phyloP scores from a whole-genome alignment of 2,888 invertebrate genomes.

The Parnassius mnemosyne region DNA sequence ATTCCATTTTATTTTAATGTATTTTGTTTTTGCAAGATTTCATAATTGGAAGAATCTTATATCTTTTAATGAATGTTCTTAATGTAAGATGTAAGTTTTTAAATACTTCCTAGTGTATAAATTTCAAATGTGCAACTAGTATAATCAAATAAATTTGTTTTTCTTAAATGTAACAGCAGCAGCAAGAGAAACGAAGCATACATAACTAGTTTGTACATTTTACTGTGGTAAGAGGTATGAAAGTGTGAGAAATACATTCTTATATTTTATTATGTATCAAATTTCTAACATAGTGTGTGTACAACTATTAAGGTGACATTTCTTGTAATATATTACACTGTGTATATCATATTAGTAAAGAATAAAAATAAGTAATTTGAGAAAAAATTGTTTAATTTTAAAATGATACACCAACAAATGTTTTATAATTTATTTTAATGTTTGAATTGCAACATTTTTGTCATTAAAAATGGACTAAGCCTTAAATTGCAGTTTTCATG shows the following conservation, averaged over 20 bases:
- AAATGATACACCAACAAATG: not conserved
- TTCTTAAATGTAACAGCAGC: not conserved
- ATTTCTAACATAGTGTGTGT: not conserved
- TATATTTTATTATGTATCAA: not conserved
- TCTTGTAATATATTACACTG: conserved; percentile 23
- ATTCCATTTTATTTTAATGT: conserved; percentile 18
- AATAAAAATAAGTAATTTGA: conserved; percentile 14
- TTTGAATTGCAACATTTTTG: not conserved
- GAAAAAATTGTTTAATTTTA: conserved; percentile 10
- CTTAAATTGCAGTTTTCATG: no score
- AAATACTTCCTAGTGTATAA: not conserved
- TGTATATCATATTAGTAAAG: conserved; percentile 20
- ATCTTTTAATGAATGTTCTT: not conserved
- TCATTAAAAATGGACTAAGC: not conserved
- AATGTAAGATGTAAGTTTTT: not conserved
- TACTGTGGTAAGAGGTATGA: not conserved
- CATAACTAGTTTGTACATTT: not conserved
- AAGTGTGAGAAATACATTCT: not conserved
- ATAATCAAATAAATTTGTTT: not conserved
- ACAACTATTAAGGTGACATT: conserved; percentile 8
- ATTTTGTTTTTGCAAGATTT: not conserved
- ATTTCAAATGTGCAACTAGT: not conserved
- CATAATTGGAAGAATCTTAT: not conserved
- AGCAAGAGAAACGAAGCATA: not conserved
- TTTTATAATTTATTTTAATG: no score